Conservation (phyloP, 2,888 invertebrate species). For the Adineta ricciae region DNA sequence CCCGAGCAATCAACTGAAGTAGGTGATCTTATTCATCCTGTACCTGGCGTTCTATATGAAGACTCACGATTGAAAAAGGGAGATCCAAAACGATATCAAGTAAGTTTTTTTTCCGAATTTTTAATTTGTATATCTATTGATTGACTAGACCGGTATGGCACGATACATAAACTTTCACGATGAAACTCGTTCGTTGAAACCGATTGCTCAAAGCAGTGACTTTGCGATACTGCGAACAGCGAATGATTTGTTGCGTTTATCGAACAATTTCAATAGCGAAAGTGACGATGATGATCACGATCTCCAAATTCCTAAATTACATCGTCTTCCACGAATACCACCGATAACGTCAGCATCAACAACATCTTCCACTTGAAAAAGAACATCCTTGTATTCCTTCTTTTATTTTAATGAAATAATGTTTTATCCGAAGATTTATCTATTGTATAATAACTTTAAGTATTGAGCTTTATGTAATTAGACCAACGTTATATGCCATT, state of each 20-base stretch:
- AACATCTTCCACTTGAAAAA: background rate
- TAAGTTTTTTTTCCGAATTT: background rate
- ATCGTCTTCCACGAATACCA: background rate
- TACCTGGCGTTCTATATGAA: background rate
- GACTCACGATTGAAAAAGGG: background rate
- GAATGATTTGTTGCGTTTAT: background rate
- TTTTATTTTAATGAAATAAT: no score
- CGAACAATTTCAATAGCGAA: background rate
- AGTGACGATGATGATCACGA: background rate
- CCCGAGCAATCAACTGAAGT: background rate
- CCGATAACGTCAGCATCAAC: background rate
- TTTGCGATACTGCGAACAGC: background rate
- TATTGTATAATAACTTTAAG: background rate
- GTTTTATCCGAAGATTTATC: background rate
- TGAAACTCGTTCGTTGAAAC: background rate
- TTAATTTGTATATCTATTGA: background rate
- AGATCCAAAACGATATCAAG: slow-evolving; percentile 16
- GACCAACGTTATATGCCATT: background rate
- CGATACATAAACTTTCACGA: background rate
- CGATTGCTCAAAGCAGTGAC: background rate
- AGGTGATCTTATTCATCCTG: slow-evolving; percentile 2
- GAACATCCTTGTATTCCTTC: no score
- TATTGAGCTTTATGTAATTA: background rate
- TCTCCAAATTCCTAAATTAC: background rate
- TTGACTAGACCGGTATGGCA: background rate